phyloP scores from a whole-genome alignment of 2,888 invertebrate genomes.

The Pyrochroa serraticornis region DNA sequence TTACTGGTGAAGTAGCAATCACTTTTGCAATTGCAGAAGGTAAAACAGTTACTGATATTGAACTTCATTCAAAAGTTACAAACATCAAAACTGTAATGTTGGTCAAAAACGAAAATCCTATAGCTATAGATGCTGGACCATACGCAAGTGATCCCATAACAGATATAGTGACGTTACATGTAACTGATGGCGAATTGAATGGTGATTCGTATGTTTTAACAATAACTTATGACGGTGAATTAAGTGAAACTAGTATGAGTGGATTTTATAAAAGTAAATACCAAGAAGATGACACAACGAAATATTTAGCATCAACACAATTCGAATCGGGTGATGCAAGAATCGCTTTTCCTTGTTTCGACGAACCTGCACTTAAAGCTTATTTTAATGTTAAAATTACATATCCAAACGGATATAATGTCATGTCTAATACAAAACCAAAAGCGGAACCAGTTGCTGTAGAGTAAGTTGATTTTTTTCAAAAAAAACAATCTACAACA shows the following conservation, averaged over 20 bases:
- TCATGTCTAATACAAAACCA: constrained; percentile 34
- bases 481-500: constrained; percentile 4
- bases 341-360: constrained; percentile 39
- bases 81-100: no score
- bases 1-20: no score
- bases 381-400: constrained; percentile 30
- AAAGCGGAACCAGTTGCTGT: not conserved
- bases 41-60: no score
- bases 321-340: constrained; percentile 35
- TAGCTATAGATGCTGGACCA: no score
- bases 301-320: constrained; percentile 36
- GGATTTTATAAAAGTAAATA: constrained; percentile 38
- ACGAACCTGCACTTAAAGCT: constrained; percentile 39
- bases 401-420: constrained; percentile 25
- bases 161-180: not conserved
- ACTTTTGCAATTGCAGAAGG: no score
- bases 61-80: no score
- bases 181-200: not conserved
- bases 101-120: no score
- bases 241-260: constrained; percentile 33
- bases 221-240: constrained; percentile 14
- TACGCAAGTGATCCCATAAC: no score
- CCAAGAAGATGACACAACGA: constrained; percentile 17
- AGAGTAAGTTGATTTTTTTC: constrained; percentile 21
- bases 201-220: not conserved